Evolutionary conservation across 2,888 invertebrate species (phyloP).

Genomic region (Macrosoma leucophasiata): DNA sequence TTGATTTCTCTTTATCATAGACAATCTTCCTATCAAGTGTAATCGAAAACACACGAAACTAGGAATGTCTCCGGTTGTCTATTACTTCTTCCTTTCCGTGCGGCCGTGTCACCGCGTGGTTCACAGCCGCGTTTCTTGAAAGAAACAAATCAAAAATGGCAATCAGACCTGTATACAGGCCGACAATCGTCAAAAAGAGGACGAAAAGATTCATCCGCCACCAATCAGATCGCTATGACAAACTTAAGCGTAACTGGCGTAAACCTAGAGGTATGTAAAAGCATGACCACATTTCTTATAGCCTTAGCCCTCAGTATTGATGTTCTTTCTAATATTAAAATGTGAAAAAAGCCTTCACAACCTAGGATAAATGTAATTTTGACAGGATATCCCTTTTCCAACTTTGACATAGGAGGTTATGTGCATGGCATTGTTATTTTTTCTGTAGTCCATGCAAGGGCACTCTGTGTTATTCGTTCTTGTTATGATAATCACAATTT

Average conservation of each 20-base stretch:
- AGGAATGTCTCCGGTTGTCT: conserved; percentile 56
- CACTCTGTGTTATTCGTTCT: conserved; percentile 68
- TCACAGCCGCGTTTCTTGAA: conserved; percentile 56
- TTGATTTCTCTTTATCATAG: conserved; percentile 23
- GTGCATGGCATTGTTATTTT: background rate
- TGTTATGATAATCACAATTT: conserved; percentile 67
- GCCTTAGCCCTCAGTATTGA: no score
- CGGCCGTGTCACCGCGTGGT: conserved; percentile 76
- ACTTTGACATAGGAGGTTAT: background rate
- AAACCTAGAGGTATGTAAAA: conserved; percentile 89
- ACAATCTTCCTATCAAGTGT: conserved; percentile 21
- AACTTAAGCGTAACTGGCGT: conserved; percentile 98
- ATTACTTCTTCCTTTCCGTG: conserved; percentile 70
- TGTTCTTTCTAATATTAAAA: no score
- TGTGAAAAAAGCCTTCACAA: no score
- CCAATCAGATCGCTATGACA: conserved; percentile 98
- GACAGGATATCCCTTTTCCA: no score
- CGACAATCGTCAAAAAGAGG: conserved; percentile 96
- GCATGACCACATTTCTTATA: no score
- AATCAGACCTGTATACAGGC: conserved; percentile 91
- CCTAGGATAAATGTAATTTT: no score
- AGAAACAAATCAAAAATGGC: conserved; percentile 82
- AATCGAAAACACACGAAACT: conserved; percentile 44
- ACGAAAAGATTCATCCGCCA: conserved; percentile 99
- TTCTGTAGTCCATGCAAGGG: conserved; percentile 47